Percentiles rank a stretch among this genome's conserved stretches.
These are phyloP conservation scores for Trochalopteron elliotii DNA, from an alignment of 2,113 vertebrate species.

Conservation along the genomic window DNA sequence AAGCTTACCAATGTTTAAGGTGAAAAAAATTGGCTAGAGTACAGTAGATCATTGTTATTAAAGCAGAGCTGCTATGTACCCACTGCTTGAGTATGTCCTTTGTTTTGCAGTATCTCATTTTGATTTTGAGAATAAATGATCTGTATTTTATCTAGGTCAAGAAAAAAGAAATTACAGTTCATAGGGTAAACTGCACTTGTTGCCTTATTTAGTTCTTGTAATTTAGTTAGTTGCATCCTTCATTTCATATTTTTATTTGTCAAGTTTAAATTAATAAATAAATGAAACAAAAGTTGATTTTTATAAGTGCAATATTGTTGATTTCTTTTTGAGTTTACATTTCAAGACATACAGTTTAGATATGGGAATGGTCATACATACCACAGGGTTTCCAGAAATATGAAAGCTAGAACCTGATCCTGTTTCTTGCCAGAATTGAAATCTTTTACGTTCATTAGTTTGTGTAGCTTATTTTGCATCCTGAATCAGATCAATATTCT, in stretches of 20 bases:
- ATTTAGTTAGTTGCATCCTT: background rate
- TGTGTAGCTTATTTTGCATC: background rate
- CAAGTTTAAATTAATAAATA: background rate
- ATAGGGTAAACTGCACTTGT: background rate
- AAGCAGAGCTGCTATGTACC: background rate
- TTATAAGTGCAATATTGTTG: background rate
- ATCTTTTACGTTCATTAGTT: background rate
- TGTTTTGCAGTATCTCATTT: background rate
- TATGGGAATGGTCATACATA: background rate
- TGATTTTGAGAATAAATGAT: background rate
- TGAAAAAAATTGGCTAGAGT: background rate
- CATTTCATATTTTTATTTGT: background rate
- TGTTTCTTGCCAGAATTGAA: background rate
- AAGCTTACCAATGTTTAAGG: background rate
- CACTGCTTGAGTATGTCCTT: background rate
- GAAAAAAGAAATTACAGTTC: background rate
- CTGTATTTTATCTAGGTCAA: background rate
- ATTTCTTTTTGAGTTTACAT: background rate
- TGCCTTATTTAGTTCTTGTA: background rate
- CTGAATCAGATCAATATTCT: background rate
- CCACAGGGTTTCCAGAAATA: background rate
- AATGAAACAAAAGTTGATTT: background rate
- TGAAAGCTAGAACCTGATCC: accelerated
- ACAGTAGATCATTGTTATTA: background rate
- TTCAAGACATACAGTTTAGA: background rate